These are phyloP conservation scores for Micrastur ruficollis DNA, from an alignment of 2,797 vertebrate species.

Conservation along the genomic window DNA sequence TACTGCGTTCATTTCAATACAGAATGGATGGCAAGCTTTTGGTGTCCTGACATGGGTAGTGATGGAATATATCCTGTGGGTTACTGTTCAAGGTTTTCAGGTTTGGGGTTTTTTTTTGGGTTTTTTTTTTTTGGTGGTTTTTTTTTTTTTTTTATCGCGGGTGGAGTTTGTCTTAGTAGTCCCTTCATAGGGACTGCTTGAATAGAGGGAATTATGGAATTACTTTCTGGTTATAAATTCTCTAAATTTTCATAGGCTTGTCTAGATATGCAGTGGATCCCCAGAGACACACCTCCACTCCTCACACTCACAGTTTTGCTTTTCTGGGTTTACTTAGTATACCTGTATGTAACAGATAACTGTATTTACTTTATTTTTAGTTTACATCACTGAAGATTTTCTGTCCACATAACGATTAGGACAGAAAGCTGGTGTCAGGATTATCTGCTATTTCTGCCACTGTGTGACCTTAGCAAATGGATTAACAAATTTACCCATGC, in stretches of 20 bases:
- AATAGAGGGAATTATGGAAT: neutral
- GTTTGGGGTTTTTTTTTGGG: no score
- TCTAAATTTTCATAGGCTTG: neutral
- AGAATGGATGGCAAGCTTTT: neutral
- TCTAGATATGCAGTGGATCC: neutral
- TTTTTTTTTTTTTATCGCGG: neutral
- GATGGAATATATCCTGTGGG: neutral
- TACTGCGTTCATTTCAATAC: neutral
- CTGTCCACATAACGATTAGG: neutral
- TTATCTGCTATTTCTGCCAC: conserved; percentile 48
- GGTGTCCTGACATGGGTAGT: neutral
- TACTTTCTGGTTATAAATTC: neutral
- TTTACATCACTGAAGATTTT: conserved; percentile 37
- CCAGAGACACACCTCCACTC: neutral
- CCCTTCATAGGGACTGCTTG: neutral
- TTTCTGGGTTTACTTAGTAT: neutral
- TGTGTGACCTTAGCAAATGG: conserved; percentile 50
- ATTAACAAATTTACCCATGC: conserved; percentile 55
- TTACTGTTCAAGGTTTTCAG: neutral
- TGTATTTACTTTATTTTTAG: neutral
- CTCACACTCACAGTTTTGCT: neutral
- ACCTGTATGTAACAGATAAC: neutral
- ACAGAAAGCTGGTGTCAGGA: conserved; percentile 34
- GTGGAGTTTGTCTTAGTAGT: neutral
- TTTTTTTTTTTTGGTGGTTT: neutral